phyloP scores from a whole-genome alignment of 2,113 vertebrate genomes.

The Etheostoma spectabile region DNA sequence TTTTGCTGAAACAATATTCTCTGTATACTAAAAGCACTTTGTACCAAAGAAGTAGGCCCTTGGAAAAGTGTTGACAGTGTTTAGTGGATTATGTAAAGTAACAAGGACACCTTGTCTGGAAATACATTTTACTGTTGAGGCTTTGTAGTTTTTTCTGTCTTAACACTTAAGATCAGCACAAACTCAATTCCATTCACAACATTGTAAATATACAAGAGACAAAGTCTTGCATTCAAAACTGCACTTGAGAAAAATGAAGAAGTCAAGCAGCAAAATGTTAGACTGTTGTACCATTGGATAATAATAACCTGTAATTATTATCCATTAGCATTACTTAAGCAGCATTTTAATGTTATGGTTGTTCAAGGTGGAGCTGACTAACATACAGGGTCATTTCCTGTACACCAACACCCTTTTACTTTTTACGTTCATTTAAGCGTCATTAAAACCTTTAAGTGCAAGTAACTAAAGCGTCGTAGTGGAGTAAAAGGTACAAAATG shows the following conservation, averaged over 20 bases:
- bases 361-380: no score
- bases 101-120: background rate
- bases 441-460: background rate
- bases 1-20: background rate
- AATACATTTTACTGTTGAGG: background rate
- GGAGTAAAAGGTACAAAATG: no score
- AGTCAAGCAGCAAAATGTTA: background rate
- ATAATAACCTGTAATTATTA: background rate
- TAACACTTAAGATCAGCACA: background rate
- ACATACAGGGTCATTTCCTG: background rate
- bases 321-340: no score
- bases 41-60: background rate
- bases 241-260: background rate
- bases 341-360: no score
- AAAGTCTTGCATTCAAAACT: background rate
- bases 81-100: background rate
- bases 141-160: background rate
- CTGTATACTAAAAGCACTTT: background rate
- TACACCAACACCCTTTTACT: background rate
- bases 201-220: background rate
- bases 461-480: background rate
- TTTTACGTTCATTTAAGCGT: background rate
- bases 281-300: background rate
- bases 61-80: background rate
- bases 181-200: background rate